Percentiles rank a stretch among this genome's conserved stretches.
Conservation (phyloP, 2,113 vertebrate species). For the Cebus imitator region DNA sequence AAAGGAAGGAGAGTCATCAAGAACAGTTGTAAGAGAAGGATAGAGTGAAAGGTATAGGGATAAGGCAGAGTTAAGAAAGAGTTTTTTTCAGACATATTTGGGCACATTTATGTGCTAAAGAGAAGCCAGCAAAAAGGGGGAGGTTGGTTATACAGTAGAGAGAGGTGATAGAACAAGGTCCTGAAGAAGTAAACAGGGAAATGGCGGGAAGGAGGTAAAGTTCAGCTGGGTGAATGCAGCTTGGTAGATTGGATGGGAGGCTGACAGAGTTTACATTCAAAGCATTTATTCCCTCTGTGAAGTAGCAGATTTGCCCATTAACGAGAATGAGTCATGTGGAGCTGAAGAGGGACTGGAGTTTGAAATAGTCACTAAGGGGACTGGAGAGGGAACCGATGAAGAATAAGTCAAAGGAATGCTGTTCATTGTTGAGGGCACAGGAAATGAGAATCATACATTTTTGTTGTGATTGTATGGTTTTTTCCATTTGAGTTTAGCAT, state of each 20-base stretch:
- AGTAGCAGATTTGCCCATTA: background rate
- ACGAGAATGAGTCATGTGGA: background rate
- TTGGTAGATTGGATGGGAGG: background rate
- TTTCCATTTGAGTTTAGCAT: background rate
- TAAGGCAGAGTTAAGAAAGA: background rate
- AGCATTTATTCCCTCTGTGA: background rate
- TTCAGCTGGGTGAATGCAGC: background rate
- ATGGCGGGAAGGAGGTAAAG: background rate
- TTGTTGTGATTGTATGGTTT: background rate
- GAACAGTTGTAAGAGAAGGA: background rate
- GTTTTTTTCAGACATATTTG: background rate
- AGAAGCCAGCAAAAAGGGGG: background rate
- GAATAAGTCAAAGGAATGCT: background rate
- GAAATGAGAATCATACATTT: background rate
- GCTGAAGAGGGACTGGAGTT: background rate
- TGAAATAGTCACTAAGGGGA: background rate
- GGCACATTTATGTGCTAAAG: background rate
- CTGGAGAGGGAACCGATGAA: background rate
- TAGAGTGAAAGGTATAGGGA: background rate
- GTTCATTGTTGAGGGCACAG: background rate
- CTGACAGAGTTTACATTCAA: background rate
- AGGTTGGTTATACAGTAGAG: background rate
- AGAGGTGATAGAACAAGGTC: background rate
- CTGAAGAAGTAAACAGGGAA: background rate
- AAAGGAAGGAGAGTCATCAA: background rate